Base-by-base conservation (phyloP, 2,113 vertebrate species). In the Aphelocoma coerulescens region DNA sequence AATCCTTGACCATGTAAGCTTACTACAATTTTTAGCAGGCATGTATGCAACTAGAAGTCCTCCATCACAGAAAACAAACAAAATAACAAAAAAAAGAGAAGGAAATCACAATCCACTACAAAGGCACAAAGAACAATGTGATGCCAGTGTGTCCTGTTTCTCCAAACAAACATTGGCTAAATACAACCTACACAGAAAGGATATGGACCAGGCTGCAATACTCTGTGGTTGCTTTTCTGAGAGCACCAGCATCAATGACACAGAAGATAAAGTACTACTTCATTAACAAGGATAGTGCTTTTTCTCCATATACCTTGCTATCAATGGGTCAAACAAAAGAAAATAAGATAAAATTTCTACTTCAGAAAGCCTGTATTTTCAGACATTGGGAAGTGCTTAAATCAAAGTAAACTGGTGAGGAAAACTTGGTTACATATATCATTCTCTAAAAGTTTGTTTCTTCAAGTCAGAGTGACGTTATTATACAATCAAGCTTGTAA, bases 401-500 rank as follows among this genome's bases (percentile, higher is more conserved):
- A 88, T 35, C 80, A 62, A 84, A 94, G 30, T 44, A 78, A 91
- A 84, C 28, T 39, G 27, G 51, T 24, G 17, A 93, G 44, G n/a
- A 93, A 80, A 90, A 75, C 46, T 44, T 82, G 39, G 61, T 75
- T 85, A 89, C 37, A 91, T 48, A 10, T 51, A 82, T 66, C 7
- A 87, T 82, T 51, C 73, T 68, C 35, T 66, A 79, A 14, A 89
- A 89, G 63, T 86, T 91, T 91, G 46, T 93, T 96, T 95, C 90
- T 94, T 90, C 73, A 88, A 89, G 65, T 92, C 86, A 85, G 79
- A 94, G 23, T n/a, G 35, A 96, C 90, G 83, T 63, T 92, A 54
- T 85, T 92, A 88, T 88, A 93, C 57, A 94, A 58, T 77, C 43
- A 92, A 90, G 68, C 91, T 93, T 94, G 85, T 92, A 95, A 92